phyloP scores from a whole-genome alignment of 2,797 vertebrate genomes.

The Phrynocephalus forsythii region DNA sequence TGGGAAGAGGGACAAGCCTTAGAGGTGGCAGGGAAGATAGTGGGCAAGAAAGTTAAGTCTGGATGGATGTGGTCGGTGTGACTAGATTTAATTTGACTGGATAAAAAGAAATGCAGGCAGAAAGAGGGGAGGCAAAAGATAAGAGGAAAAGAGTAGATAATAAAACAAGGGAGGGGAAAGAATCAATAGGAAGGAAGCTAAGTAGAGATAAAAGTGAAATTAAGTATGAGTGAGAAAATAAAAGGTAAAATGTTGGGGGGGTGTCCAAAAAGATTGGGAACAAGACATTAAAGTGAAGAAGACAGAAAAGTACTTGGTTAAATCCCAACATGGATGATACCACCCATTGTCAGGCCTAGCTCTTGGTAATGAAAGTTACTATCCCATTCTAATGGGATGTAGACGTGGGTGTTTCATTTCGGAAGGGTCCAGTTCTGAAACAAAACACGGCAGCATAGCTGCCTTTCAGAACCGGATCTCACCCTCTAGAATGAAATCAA shows the following conservation, averaged over 20 bases:
- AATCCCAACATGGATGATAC: neutral
- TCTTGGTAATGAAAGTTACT: neutral
- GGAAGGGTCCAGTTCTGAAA: too few relatives aligned
- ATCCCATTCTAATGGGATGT: neutral
- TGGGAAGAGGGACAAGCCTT: neutral
- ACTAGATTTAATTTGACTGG: constrained; percentile 12
- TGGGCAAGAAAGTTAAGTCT: neutral
- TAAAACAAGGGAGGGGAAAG: constrained; percentile 17
- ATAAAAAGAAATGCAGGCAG: constrained; percentile 14
- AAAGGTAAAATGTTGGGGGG: neutral
- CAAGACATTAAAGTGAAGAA: constrained; percentile 5
- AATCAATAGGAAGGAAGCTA: constrained; percentile 29
- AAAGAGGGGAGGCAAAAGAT: constrained; percentile 37
- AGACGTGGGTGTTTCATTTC: too few relatives aligned
- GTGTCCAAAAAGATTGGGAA: neutral
- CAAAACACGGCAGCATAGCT: too few relatives aligned
- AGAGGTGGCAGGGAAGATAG: neutral
- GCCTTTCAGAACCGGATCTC: too few relatives aligned
- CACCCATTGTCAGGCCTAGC: neutral
- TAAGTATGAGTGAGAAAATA: constrained; percentile 16
- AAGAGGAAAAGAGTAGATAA: constrained; percentile 32
- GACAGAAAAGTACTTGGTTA: neutral
- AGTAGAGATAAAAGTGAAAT: constrained; percentile 36
- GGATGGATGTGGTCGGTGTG: neutral
- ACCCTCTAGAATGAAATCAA: too few relatives aligned